phyloP scores from a whole-genome alignment of 2,888 invertebrate species.

The Cactoblastis cactorum region DNA sequence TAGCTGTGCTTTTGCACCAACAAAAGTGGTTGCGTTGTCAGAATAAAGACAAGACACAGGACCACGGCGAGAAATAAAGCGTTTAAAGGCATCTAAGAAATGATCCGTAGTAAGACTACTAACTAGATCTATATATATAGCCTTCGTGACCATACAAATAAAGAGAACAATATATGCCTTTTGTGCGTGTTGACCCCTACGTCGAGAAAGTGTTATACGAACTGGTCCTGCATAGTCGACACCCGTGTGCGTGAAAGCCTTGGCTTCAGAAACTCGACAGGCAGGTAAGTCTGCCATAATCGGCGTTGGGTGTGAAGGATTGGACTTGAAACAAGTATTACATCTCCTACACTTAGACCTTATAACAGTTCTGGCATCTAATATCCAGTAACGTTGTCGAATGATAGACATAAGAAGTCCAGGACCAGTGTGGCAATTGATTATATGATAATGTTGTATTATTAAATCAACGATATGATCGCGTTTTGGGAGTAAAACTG shows the following conservation, averaged over 20 bases:
- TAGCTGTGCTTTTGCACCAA: too few species aligned
- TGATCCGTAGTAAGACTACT: conserved; percentile 6
- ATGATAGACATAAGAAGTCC: background rate
- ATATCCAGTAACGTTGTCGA: conserved; percentile 12
- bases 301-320: background rate
- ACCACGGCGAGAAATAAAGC: conserved; percentile 14
- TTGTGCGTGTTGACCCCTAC: too few species aligned
- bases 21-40: too few species aligned
- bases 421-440: background rate
- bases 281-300: too few species aligned
- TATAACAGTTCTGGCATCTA: conserved; percentile 1
- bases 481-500: background rate
- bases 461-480: background rate
- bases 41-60: conserved; percentile 14
- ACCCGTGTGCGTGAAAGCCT: too few species aligned
- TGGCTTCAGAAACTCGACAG: too few species aligned
- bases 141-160: conserved; percentile 12
- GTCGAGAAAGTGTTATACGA: too few species aligned
- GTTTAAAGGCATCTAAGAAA: conserved; percentile 11
- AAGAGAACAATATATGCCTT: conserved; percentile 14
- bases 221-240: too few species aligned
- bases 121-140: conserved; percentile 11
- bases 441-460: background rate
- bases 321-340: conserved; percentile 9
- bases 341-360: background rate